Base-by-base conservation (phyloP, 2,113 vertebrate species). In the Saguinus imperator region DNA sequence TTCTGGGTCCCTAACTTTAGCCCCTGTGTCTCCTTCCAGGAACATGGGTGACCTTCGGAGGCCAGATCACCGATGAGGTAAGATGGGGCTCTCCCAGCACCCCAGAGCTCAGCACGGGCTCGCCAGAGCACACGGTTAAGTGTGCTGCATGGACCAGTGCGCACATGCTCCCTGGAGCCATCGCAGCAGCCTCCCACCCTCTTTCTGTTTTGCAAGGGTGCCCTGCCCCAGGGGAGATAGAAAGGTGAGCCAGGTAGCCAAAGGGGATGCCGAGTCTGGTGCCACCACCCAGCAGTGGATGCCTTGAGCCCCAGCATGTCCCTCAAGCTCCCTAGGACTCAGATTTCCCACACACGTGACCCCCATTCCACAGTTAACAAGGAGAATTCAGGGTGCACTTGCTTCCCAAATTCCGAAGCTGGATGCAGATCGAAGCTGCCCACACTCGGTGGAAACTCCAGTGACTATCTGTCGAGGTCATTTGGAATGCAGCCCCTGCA, bases 41-140 rank as follows among this genome's bases (percentile, higher is more conserved):
- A 98, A 99, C 99, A 98, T 99, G 99, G 99, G 99, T 99, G 98
- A 99, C 99, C 5, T 99, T 99, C 1, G 99, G 99, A 55, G 99
- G 99, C 93, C 99, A 99, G 98, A 99, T 99, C 98, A 99, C 99
- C 0, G 99, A 99, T 1, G 99, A 99, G 99, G 99, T 99, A 99
- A 99, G 99, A 96, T 0, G 0, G 50, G 45, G 35, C 48, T 52
- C 66, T 40, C 84, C 21, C 1, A 0, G 17, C 27, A 29, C 35
- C 32, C 37, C 14, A 23, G 87, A 3, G 2, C 77, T 23, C 21
- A 4, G 45, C 1, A 18, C 7, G 55, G 87, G 45, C 73, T 5
- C 0, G 0, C 80, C 3, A 3, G 0, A 17, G n/a, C 21, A 8
- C 0, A 0, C 1, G 0, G 50, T 35, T 12, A 20, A 25, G 25